phyloP scores from a whole-genome alignment of 1,140 invertebrate genomes.

The Trichogramma pretiosum region DNA sequence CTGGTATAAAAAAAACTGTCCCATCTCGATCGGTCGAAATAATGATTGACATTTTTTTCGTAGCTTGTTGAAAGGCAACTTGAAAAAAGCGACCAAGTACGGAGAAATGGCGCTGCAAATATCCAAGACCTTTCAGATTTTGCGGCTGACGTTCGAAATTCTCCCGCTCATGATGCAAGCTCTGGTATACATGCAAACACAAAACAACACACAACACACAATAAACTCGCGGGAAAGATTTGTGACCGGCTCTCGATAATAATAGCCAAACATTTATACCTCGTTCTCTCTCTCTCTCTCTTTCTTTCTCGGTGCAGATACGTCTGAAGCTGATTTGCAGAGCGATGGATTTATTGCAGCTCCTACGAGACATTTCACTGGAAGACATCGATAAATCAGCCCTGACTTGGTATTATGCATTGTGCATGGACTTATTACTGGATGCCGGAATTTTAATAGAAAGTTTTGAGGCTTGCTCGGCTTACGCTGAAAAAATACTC shows the following conservation, averaged over 20 bases:
- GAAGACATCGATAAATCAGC: slow-evolving; percentile 27
- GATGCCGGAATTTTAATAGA: slow-evolving; percentile 27
- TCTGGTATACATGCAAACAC: too few relatives aligned
- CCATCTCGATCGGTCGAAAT: too few relatives aligned
- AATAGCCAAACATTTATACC: too few relatives aligned
- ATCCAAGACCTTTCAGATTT: slow-evolving; percentile 13
- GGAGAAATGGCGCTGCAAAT: slow-evolving; percentile 23
- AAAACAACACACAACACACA: too few relatives aligned
- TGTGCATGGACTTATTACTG: slow-evolving; percentile 25
- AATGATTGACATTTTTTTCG: too few relatives aligned
- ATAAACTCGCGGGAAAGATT: too few relatives aligned
- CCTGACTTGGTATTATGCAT: slow-evolving; percentile 33
- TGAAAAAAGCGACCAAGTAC: slow-evolving; percentile 15
- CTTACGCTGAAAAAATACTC: slow-evolving; percentile 14
- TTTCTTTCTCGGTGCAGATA: slow-evolving; percentile 22
- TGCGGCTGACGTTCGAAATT: slow-evolving; percentile 13
- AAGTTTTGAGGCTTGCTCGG: slow-evolving; percentile 19
- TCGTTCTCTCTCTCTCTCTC: too few relatives aligned
- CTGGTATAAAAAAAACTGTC: too few relatives aligned
- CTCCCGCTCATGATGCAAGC: slow-evolving; percentile 23
- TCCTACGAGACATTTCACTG: slow-evolving; percentile 17
- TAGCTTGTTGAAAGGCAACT: slow-evolving; percentile 22
- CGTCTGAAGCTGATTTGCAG: slow-evolving; percentile 22
- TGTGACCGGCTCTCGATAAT: too few relatives aligned
- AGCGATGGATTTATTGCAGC: slow-evolving; percentile 23